Evolutionary conservation across 1,140 invertebrate genomes (phyloP).

Genomic region (Macrobrachium nipponense): DNA sequence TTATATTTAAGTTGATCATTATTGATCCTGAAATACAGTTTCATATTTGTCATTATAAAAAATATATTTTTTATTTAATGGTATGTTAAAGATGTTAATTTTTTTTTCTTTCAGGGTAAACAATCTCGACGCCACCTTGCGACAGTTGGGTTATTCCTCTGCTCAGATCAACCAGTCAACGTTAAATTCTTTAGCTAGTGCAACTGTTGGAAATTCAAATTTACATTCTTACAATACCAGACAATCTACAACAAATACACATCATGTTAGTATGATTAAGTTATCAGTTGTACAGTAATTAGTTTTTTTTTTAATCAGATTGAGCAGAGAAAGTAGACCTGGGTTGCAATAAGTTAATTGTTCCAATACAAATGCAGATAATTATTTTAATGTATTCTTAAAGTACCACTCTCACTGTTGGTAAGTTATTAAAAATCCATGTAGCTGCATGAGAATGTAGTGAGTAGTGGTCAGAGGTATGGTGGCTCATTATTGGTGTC

Average conservation of each 20-base stretch:
- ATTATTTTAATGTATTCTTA: too few species aligned
- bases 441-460: too few species aligned
- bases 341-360: not conserved
- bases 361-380: not conserved
- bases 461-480: too few species aligned
- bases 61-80: not conserved
- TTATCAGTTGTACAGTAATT: not conserved
- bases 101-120: conserved; percentile 26
- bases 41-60: too few species aligned
- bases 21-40: too few species aligned
- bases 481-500: too few species aligned
- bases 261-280: conserved; percentile 39
- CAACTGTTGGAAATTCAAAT: conserved; percentile 25
- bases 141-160: conserved; percentile 53
- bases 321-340: too few species aligned
- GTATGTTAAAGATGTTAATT: not conserved
- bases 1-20: too few species aligned
- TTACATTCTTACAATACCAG: conserved; percentile 55
- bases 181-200: conserved; percentile 51
- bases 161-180: conserved; percentile 52
- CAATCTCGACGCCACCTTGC: conserved; percentile 46
- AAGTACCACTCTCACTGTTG: too few species aligned
- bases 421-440: too few species aligned
- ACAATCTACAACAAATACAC: conserved; percentile 42
- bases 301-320: too few species aligned